These are phyloP conservation scores for Orussus abietinus DNA, from an alignment of 1,140 invertebrate species.

Conservation along the genomic window DNA sequence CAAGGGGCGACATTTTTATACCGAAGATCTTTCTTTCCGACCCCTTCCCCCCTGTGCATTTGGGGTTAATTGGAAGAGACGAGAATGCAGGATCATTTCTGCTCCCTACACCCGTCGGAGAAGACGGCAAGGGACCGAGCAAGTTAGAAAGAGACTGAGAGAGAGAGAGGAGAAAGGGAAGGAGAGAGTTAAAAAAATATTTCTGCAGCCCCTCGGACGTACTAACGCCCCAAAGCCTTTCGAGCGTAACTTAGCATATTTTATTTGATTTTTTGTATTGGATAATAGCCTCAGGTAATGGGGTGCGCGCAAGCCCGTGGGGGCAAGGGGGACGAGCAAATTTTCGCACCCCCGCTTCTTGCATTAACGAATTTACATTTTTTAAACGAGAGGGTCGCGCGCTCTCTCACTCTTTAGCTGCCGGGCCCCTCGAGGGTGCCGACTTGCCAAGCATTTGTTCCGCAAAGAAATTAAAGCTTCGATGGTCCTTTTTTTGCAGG, in stretches of 20 bases:
- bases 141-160: conserved; percentile 3
- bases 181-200: conserved; percentile 28
- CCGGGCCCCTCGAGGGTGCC: conserved; percentile 34
- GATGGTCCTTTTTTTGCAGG: too few relatives aligned
- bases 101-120: too few relatives aligned
- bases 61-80: conserved; percentile 35
- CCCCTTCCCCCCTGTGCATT: too few relatives aligned
- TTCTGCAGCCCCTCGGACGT: conserved; percentile 12
- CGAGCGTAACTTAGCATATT: conserved; percentile 52
- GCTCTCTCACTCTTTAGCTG: conserved; percentile 21
- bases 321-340: conserved; percentile 29
- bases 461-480: conserved; percentile 45
- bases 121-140: conserved; percentile 3
- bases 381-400: conserved; percentile 49
- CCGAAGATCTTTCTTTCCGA: too few relatives aligned
- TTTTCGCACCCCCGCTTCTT: conserved; percentile 39
- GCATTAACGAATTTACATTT: conserved; percentile 57
- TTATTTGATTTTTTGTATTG: conserved; percentile 56
- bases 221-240: conserved; percentile 37
- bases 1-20: too few relatives aligned
- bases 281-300: conserved; percentile 52
- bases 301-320: conserved; percentile 24
- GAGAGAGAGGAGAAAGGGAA: conserved; percentile 7
- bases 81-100: too few relatives aligned
- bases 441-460: conserved; percentile 54